These are phyloP conservation scores for Acleris sparsana DNA, from an alignment of 2,888 invertebrate species.

Conservation along the genomic window DNA sequence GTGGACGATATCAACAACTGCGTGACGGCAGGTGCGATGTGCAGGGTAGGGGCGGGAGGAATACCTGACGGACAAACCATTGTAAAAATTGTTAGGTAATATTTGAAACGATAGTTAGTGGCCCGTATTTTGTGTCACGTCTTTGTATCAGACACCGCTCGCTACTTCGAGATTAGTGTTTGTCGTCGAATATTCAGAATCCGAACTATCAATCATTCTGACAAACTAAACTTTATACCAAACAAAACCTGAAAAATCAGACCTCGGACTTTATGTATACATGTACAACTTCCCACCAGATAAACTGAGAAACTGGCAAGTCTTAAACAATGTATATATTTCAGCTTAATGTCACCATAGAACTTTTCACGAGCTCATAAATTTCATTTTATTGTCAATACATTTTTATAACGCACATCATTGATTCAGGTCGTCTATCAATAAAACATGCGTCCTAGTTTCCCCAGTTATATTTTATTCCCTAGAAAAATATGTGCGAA, in stretches of 20 bases:
- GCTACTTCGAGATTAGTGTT: too few relatives aligned
- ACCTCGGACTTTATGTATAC: too few relatives aligned
- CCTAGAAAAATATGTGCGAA: slow-evolving; percentile 11
- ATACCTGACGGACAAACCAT: slow-evolving; percentile 13
- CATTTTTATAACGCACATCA: slow-evolving; percentile 24
- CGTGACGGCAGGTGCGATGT: slow-evolving; percentile 44
- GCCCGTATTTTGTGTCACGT: too few relatives aligned
- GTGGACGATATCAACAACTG: slow-evolving; percentile 48
- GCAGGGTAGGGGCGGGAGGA: slow-evolving; percentile 39
- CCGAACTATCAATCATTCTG: too few relatives aligned
- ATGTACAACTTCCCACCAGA: too few relatives aligned
- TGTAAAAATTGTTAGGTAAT: not conserved
- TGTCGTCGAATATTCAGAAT: too few relatives aligned
- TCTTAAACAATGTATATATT: slow-evolving; percentile 24
- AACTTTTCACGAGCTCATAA: slow-evolving; percentile 21
- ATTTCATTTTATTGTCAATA: slow-evolving; percentile 25
- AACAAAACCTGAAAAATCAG: too few relatives aligned
- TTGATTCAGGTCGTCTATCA: slow-evolving; percentile 18
- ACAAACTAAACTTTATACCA: too few relatives aligned
- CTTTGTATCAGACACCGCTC: too few relatives aligned
- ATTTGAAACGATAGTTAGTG: not conserved
- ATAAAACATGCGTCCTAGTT: slow-evolving; percentile 8
- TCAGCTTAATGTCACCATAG: slow-evolving; percentile 17
- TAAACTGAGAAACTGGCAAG: not conserved
- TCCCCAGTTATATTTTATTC: slow-evolving; percentile 11